Evolutionary conservation across 23 tunicate genomes (phyloP), one percentile per base, ranked within the genome.

Genomic region (Styela clava): DNA sequence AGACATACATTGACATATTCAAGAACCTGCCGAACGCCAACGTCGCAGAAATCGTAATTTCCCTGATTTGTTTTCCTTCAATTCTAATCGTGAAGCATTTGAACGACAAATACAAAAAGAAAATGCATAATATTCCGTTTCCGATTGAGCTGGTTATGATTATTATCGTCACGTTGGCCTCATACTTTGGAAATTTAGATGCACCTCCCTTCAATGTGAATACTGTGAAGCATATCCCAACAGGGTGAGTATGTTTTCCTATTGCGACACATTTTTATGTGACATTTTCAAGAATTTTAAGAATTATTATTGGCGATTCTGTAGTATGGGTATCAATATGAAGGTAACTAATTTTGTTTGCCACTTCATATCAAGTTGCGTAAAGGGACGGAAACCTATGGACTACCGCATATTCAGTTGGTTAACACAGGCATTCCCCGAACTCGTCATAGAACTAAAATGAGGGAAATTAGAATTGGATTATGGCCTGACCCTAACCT

Each of bases 191-290:
- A 23, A 36, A 86, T 52, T 33, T 91, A 0, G 91, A 87, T 65
- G 79, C 79, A 23, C 86, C 91, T 26, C 97, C 97, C 16, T 91
- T 63, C 71, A 83, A 83, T 62, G 97, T 91, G 22, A 91, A 91
- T 37, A 91, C 74, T 64, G 97, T 91, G 52, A 91, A 91, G 89
- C 85, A 88, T 3, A 91, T 91, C 28, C 97, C 97, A 16, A 86
- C 97, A 3, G 97, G 97, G 96, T 91, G 62, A 62, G 96, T 73
- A 24, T n/a, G n/a, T n/a, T n/a, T n/a, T 20, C 44, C 28, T 9
- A 64, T 67, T 24, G 21, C 67, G 79, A 64, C 67, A 22, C 79
- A 12, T 74, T 27, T 21, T 20, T 28, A 78, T 18, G 67, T 78
- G 20, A 68, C 26, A 22, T 20, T 67, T 78, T 78, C n/a, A 19